Conservation (phyloP, 2,888 invertebrate genomes). For the Melanostoma mellinum region DNA sequence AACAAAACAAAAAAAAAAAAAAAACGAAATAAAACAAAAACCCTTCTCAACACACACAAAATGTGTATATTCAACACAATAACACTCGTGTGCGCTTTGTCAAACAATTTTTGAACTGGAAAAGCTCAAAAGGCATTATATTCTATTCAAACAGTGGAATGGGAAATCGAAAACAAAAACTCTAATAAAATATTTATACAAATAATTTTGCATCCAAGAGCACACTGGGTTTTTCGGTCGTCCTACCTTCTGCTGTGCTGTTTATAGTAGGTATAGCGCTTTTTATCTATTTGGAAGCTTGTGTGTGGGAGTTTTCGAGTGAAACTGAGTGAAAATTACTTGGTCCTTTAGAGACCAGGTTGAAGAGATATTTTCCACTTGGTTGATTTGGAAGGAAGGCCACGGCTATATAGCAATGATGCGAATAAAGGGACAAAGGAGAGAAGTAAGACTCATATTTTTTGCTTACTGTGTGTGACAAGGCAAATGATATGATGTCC, state of each 20-base stretch:
- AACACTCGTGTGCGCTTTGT: conserved; percentile 57
- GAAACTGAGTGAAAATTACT: conserved; percentile 59
- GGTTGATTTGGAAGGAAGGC: conserved; percentile 44
- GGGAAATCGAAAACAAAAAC: conserved; percentile 58
- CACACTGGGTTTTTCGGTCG: conserved; percentile 30
- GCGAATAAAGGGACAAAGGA: background rate
- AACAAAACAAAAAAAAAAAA: conserved; percentile 17
- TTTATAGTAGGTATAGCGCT: background rate
- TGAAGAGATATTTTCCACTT: conserved; percentile 57
- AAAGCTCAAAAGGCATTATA: conserved; percentile 69
- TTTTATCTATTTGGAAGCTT: conserved; percentile 17
- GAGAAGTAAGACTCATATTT: conserved; percentile 2
- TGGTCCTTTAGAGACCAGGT: conserved; percentile 59
- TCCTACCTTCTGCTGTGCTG: background rate
- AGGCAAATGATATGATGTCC: conserved; percentile 33
- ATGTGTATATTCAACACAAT: conserved; percentile 54
- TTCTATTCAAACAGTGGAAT: conserved; percentile 17
- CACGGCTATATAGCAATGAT: too few relatives aligned
- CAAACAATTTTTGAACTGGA: conserved; percentile 58
- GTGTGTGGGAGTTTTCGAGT: conserved; percentile 30
- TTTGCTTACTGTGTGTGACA: conserved; percentile 32
- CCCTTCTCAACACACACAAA: conserved; percentile 11
- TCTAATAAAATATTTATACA: conserved; percentile 71
- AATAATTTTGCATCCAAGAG: conserved; percentile 65
- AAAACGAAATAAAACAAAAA: conserved; percentile 18